A percentile compares a stretch with the other conserved stretches of the same genome.
Conservation (phyloP, 1,140 invertebrate species). For the Helicoverpa armigera region DNA sequence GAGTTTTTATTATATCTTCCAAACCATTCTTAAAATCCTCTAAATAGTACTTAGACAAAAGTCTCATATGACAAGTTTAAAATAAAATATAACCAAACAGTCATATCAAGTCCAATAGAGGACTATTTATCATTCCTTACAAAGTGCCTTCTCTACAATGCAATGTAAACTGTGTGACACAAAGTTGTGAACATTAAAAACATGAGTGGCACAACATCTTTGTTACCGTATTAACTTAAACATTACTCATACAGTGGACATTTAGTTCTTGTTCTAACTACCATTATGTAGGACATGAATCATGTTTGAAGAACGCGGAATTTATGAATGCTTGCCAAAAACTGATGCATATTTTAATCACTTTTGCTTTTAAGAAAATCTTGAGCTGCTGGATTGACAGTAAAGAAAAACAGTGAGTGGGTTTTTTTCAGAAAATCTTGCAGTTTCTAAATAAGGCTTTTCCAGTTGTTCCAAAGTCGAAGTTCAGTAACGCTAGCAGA, state of each 20-base stretch:
- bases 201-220: constrained; percentile 13
- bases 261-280: background rate
- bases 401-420: too few relatives aligned
- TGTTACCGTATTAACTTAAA: background rate
- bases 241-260: constrained; percentile 8
- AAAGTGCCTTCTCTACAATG: background rate
- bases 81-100: constrained; percentile 1
- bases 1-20: too few relatives aligned
- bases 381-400: too few relatives aligned
- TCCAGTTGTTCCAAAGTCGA: too few relatives aligned
- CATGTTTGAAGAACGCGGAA: background rate
- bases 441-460: too few relatives aligned
- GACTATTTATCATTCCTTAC: constrained; percentile 16
- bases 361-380: background rate
- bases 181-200: constrained; percentile 29
- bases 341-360: background rate
- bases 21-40: background rate
- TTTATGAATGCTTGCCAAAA: background rate
- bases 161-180: constrained; percentile 10
- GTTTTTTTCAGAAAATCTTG: too few relatives aligned
- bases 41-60: background rate
- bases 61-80: background rate
- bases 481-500: too few relatives aligned
- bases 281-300: background rate
- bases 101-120: background rate